Percentiles rank a stretch among this genome's conserved stretches.
phyloP scores from a whole-genome alignment of 2,797 vertebrate genomes.

The Microctenopoma stevenorrisi region DNA sequence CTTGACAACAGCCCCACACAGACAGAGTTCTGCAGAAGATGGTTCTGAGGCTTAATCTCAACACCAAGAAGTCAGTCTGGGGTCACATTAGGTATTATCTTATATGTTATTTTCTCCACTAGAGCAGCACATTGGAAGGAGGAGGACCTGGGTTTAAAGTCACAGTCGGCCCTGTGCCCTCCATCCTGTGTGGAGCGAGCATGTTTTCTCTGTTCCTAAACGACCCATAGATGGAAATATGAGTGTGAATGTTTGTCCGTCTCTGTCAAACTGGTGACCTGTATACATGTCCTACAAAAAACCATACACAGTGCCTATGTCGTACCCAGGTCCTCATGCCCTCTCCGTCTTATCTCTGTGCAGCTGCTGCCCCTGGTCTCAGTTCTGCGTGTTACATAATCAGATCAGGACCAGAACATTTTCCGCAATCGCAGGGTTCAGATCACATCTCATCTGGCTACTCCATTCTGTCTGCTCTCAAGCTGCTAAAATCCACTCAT shows the following conservation, averaged over 20 bases:
- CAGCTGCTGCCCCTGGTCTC: conserved; percentile 61
- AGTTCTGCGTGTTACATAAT: conserved; percentile 70
- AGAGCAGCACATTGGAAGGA: too few species aligned
- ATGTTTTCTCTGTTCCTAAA: too few species aligned
- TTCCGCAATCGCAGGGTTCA: conserved; percentile 67
- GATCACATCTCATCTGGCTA: conserved; percentile 77
- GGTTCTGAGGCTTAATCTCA: background rate
- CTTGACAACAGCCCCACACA: background rate
- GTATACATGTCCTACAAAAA: conserved; percentile 23
- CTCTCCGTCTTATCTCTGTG: conserved; percentile 53
- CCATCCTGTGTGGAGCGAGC: too few species aligned
- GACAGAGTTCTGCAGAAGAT: background rate
- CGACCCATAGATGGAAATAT: too few species aligned
- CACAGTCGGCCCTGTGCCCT: too few species aligned
- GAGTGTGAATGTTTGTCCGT: too few species aligned
- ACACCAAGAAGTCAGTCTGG: background rate
- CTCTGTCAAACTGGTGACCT: too few species aligned
- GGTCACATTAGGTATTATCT: background rate
- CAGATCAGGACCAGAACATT: conserved; percentile 70
- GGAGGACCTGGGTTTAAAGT: too few species aligned
- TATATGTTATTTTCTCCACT: too few species aligned
- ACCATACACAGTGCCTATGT: conserved; percentile 11
- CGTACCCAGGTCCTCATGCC: conserved; percentile 45
- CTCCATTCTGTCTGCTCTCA: conserved; percentile 66
- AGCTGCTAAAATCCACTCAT: conserved; percentile 54